Evolutionary conservation across 2,797 vertebrate species (phyloP).

Genomic region (Semaprochilodus insignis): DNA sequence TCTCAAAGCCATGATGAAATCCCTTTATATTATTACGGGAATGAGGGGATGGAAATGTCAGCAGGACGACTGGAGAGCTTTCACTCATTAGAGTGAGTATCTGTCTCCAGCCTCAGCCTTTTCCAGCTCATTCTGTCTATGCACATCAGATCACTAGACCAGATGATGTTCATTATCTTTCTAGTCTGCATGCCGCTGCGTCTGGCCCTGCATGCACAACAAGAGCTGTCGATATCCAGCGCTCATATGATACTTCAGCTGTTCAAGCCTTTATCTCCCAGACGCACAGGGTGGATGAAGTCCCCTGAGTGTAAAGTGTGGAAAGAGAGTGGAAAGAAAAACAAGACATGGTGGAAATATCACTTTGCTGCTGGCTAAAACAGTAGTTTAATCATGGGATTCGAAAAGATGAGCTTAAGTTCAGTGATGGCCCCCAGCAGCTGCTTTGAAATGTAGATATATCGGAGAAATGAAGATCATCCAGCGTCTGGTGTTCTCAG

Average conservation of each 20-base stretch:
- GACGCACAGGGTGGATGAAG: no score
- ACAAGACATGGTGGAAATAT: neutral
- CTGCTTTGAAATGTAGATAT: neutral
- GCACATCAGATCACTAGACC: neutral
- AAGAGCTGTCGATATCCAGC: neutral
- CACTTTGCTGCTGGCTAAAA: neutral
- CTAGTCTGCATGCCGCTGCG: no score
- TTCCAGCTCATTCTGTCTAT: neutral
- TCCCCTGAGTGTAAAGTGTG: neutral
- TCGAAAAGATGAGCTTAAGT: neutral
- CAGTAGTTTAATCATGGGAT: neutral
- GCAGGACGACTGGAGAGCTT: no score
- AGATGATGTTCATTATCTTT: neutral
- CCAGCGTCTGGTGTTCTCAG: neutral
- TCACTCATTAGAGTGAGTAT: neutral
- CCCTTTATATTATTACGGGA: neutral
- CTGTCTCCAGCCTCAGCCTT: neutral
- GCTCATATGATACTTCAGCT: neutral
- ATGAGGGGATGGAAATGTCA: neutral
- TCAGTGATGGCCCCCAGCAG: neutral
- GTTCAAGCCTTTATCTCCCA: neutral
- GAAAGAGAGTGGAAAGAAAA: constrained; percentile 4
- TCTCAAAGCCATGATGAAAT: neutral
- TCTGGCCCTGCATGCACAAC: neutral
- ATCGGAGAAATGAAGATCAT: neutral